Conservation (phyloP, 2,113 vertebrate species). For the Taurulus bubalis region DNA sequence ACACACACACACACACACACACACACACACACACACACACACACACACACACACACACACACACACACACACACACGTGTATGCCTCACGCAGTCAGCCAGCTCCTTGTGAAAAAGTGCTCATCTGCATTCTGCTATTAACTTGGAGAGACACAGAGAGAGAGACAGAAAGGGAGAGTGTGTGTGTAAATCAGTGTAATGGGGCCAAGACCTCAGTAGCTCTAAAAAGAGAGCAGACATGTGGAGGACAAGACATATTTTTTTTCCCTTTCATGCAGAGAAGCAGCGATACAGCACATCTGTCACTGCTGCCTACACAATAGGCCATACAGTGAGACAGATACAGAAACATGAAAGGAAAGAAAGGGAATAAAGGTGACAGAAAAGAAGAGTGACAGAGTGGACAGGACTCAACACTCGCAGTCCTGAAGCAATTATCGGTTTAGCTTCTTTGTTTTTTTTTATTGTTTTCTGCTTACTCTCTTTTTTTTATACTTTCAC, state of each 20-base stretch:
- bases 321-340: conserved; percentile 81
- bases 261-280: conserved; percentile 88
- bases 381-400: conserved; percentile 33
- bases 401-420: conserved; percentile 16
- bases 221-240: conserved; percentile 97
- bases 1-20: conserved; percentile 38
- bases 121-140: conserved; percentile 83
- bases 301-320: conserved; percentile 91
- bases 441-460: conserved; percentile 66
- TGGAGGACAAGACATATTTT: conserved; percentile 96
- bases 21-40: conserved; percentile 36
- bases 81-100: conserved; percentile 50
- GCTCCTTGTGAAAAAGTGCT: conserved; percentile 81
- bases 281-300: conserved; percentile 94
- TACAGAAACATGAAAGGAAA: conserved; percentile 48
- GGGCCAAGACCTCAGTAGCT: conserved; percentile 96
- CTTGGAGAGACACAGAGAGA: conserved; percentile 72
- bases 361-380: conserved; percentile 64
- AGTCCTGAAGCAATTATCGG: not conserved
- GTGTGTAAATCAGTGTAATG: conserved; percentile 99
- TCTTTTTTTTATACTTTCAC: not conserved
- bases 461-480: not conserved
- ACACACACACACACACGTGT: conserved; percentile 33
- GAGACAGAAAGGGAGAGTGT: conserved; percentile 72
- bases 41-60: conserved; percentile 38